phyloP scores from a whole-genome alignment of 2,888 invertebrate species.

The Lasioglossum lativentre region DNA sequence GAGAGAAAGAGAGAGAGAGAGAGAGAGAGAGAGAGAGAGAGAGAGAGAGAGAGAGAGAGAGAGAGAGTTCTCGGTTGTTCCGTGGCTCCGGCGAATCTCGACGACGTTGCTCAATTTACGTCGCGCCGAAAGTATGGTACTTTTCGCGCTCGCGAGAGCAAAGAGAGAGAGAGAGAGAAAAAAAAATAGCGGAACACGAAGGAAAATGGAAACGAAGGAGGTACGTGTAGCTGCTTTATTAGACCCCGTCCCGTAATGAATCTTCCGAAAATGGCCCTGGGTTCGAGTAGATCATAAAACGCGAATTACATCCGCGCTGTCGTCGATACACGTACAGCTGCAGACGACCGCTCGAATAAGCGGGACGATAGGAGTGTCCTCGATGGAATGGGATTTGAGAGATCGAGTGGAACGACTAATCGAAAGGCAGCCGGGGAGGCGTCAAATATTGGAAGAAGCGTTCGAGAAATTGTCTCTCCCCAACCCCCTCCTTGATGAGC shows the following conservation, averaged over 20 bases:
- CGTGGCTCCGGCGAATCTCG: conserved; percentile 58
- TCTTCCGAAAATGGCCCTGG: conserved; percentile 46
- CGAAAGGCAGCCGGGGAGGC: conserved; percentile 15
- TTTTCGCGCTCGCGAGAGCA: conserved; percentile 23
- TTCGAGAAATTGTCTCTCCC: conserved; percentile 16
- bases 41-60: conserved; percentile 5
- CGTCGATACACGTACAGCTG: conserved; percentile 32
- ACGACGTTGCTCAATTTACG: conserved; percentile 70
- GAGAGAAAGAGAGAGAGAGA: conserved; percentile 6
- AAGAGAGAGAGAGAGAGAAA: not conserved
- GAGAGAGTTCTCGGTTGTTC: conserved; percentile 16
- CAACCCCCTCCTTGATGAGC: conserved; percentile 8
- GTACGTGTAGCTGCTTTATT: conserved; percentile 63
- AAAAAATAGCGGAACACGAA: conserved; percentile 51
- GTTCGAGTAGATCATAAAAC: conserved; percentile 58
- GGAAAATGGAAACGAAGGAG: conserved; percentile 59
- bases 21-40: not conserved
- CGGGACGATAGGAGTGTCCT: not conserved
- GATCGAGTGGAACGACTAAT: conserved; percentile 20
- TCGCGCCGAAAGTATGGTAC: conserved; percentile 55
- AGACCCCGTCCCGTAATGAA: conserved; percentile 64
- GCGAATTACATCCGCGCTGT: conserved; percentile 39
- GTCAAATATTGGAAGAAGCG: conserved; percentile 20
- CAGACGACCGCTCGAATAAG: conserved; percentile 19
- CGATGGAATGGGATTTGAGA: conserved; percentile 19